Base-by-base conservation (phyloP, 2,113 vertebrate genomes). In the Trochalopteron elliotii region DNA sequence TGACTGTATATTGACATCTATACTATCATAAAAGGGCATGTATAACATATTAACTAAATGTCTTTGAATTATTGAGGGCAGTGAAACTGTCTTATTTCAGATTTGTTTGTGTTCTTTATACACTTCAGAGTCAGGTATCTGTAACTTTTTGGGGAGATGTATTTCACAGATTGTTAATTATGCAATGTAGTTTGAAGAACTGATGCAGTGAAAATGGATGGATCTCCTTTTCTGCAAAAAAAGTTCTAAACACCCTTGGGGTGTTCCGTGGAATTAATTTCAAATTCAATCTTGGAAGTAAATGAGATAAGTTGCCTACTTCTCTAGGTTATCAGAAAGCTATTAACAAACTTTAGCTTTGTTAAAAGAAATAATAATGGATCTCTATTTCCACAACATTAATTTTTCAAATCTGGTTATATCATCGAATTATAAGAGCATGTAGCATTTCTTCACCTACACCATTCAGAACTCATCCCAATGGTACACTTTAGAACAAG, bases 111-210 rank as follows among this genome's bases (percentile, higher is more conserved):
- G 40, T 44, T 75, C 27, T 95, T 97, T 90, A 80, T 64, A 61
- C 50, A 77, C 59, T 96, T 76, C 33, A 82, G 90, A 96, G 49
- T 95, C 72, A 93, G 37, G 39, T 87, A 91, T 93, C 67, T 97
- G 74, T 77, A 96, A 92, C n/a, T 78, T 87, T 89, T 93, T 70
- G 17, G 50, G 44, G 49, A 97, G 72, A 85, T 94, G 53, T 56
- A 93, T 98, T 97, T 98, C 94, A 97, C 1, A 53, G 94, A 68
- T 89, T 96, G 88, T 97, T 98, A 97, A 96, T 96, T 97, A 94
- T 93, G 64, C 57, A 94, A 83, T 83, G 87, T 50, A 81, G 5
- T 95, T 93, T 96, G 89, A 93, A 94, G 95, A 97, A 83, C 65
- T 92, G 85, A 96, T 97, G 85, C 68, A 83, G 42, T 65, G 61